Base-by-base conservation (phyloP, 2,797 vertebrate species). In the Myotis pilosus region DNA sequence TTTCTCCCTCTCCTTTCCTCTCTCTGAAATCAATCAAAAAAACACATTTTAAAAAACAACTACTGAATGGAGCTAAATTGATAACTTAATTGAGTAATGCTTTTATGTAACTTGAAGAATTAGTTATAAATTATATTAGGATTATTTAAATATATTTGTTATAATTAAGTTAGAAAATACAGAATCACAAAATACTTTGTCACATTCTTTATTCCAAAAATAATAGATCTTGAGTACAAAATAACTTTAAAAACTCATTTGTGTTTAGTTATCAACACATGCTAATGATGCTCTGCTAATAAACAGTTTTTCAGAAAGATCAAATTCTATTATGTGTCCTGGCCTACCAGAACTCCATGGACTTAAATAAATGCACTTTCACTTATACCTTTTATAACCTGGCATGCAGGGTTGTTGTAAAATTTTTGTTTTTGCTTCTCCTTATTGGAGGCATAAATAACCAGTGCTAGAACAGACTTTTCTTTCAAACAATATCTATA, bases 111-210 rank as follows among this genome's bases (percentile, higher is more conserved):
- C n/a, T 68, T 47, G 22, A 93, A 91, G 78, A 68, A 53, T 9
- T 74, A 30, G 57, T 16, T 66, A 89, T 79, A 91, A 68, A 20
- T 82, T 62, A 62, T 62, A 62, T 62, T 30, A 62, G 57, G 9
- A 55, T 60, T 60, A 79, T 87, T 95, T 75, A 38, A 38, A 88
- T 9, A 87, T 86, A 94, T 38, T 36, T 88, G 47, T 91, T 72
- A 49, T 49, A 95, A 89, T 68, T 74, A 16, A 30, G 85, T 19
- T n/a, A 69, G 12, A 83, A 71, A 62, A 81, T 44, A 69, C 5
- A 80, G 38, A 87, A 28, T 60, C 28, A 83, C 4, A 49, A 44
- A 89, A 74, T 51, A 84, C 33, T 89, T n/a, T 72, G 38, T n/a
- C 51, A 74, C 7, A 71, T 22, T 91, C 62, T 93, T 94, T 89